These are phyloP conservation scores for Psittacula echo DNA, from an alignment of 2,797 vertebrate genomes.

Conservation along the genomic window DNA sequence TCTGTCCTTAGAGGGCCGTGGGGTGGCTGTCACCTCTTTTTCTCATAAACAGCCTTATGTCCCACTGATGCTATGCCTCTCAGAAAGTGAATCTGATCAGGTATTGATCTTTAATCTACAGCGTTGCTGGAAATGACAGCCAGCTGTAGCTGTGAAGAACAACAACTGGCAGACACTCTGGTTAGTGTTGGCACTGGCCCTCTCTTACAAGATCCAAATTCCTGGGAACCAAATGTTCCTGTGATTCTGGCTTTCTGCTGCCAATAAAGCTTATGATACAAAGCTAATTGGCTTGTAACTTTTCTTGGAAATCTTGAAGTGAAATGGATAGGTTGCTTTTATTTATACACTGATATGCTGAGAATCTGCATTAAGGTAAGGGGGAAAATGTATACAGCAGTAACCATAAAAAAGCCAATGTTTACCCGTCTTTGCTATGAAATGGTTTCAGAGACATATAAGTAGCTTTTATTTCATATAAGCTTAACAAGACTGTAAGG, in stretches of 20 bases:
- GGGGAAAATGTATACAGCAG: neutral
- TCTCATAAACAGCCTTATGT: neutral
- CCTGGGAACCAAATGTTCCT: conserved; percentile 82
- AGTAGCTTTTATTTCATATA: neutral
- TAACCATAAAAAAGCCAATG: neutral
- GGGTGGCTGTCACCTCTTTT: neutral
- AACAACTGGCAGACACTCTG: conserved; percentile 77
- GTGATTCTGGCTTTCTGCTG: conserved; percentile 77
- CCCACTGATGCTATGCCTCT: neutral
- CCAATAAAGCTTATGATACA: conserved; percentile 79
- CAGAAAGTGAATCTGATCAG: neutral
- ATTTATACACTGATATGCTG: conserved; percentile 10
- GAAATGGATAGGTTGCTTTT: conserved; percentile 70
- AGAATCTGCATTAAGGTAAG: conserved; percentile 17
- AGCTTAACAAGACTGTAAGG: neutral
- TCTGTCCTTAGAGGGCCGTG: neutral
- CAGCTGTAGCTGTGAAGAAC: conserved; percentile 77
- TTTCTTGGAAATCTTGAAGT: conserved; percentile 75
- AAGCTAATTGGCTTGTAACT: conserved; percentile 79
- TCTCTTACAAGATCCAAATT: conserved; percentile 74
- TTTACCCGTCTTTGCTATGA: neutral
- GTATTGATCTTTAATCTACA: conserved; percentile 58
- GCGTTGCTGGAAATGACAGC: conserved; percentile 66
- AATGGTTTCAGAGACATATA: neutral
- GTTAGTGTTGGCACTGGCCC: conserved; percentile 72